Evolutionary conservation across 2,797 vertebrate genomes (phyloP).

Genomic region (Chrysocyon brachyurus): DNA sequence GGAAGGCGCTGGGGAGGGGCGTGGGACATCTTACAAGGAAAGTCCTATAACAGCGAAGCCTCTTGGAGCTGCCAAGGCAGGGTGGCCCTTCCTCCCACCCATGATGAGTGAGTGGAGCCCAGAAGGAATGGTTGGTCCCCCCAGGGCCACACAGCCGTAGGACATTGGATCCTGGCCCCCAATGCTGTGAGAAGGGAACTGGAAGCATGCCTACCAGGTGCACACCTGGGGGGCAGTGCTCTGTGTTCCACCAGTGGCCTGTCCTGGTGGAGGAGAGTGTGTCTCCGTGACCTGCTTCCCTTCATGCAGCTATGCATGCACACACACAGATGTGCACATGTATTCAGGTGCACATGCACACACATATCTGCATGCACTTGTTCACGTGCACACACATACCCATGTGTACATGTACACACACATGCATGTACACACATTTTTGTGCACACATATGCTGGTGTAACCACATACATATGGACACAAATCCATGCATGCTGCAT

Average conservation of each 20-base stretch:
- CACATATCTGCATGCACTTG: background rate
- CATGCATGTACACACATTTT: background rate
- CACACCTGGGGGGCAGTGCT: rapidly evolving
- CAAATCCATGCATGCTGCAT: rapidly evolving
- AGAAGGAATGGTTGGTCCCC: too few species aligned
- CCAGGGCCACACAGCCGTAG: background rate
- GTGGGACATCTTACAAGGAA: background rate
- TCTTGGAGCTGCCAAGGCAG: background rate
- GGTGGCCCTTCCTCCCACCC: background rate
- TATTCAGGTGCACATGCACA: too few species aligned
- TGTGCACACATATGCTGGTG: background rate
- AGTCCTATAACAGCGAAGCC: rapidly evolving
- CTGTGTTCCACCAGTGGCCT: background rate
- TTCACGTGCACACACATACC: rapidly evolving
- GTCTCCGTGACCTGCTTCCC: background rate
- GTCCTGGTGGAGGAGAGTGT: background rate
- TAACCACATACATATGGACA: background rate
- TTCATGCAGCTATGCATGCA: rapidly evolving
- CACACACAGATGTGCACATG: background rate
- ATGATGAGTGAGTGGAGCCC: background rate
- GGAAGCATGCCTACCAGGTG: rapidly evolving
- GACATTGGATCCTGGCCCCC: background rate
- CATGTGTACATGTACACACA: rapidly evolving
- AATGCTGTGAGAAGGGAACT: too few species aligned
- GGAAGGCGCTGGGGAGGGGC: rapidly evolving